Evolutionary conservation across 2,888 invertebrate species (phyloP), one percentile per base, ranked within the genome.

Genomic region (Eupithecia pulchellata): DNA sequence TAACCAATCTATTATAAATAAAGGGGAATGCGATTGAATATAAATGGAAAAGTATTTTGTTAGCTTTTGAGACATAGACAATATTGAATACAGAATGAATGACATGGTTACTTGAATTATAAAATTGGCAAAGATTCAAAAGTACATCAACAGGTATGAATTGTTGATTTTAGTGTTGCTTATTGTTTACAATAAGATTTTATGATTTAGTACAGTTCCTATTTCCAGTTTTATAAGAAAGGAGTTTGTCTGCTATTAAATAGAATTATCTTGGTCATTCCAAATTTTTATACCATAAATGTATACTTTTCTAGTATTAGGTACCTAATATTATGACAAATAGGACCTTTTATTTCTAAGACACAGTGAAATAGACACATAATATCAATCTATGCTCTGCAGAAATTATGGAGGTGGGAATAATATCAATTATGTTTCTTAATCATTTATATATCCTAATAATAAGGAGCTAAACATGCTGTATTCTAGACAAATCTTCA

Each of bases 81-180:
- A 62, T 66, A 61, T 57, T 71, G 57, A 68, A 66, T 72, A 68
- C 71, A 74, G 30, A 61, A 74, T 69, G 63, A 76, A 76, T 66
- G 64, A 47, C 62, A 74, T 74, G 25, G 64, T 65, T 69, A 65
- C 69, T 64, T 67, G 66, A 67, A 69, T 74, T 68, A 64, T 62
- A 69, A 69, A 68, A 84, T 85, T 86, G 86, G 86, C 86, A 86
- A 61, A 61, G 61, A 63, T 82, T 86, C 86, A 86, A 86, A 76
- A 70, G 39, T 72, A 71, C 82, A 80, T 82, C 86, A 85, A 85
- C 85, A 84, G 84, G 85, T 86, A 82, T 66, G 65, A 74, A 73
- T 69, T 68, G 69, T 61, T 64, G 64, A 71, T 72, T 72, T 60
- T 60, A 55, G 30, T 68, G 64, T 64, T 68, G 63, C 34, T 6